Evolutionary conservation across 2,113 vertebrate genomes (phyloP).

Genomic region (Passerina amoena): DNA sequence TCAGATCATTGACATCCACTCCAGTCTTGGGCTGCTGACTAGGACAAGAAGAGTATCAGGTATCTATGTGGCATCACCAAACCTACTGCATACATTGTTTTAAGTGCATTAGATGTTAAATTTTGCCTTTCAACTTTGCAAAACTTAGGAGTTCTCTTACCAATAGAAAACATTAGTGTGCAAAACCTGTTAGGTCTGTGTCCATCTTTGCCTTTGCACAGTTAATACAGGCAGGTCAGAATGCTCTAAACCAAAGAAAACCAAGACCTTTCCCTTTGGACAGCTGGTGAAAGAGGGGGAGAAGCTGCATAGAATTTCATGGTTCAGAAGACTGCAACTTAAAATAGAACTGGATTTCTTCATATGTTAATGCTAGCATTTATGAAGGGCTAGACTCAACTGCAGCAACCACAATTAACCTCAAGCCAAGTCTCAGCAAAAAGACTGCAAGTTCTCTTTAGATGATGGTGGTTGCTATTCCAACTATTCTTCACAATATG

Average conservation of each 20-base stretch:
- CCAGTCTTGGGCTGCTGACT: neutral
- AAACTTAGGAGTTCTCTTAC: neutral
- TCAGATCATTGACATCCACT: neutral
- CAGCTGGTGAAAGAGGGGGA: neutral
- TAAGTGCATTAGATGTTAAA: neutral
- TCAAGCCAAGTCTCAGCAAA: neutral
- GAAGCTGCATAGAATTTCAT: neutral
- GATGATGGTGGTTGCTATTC: neutral
- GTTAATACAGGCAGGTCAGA: neutral
- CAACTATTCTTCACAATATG: neutral
- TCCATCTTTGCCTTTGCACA: neutral
- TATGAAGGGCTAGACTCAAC: neutral
- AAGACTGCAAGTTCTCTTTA: neutral
- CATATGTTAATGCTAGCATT: neutral
- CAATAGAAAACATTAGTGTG: neutral
- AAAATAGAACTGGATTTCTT: neutral
- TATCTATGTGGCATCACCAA: neutral
- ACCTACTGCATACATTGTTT: rapidly evolving
- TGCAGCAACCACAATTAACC: neutral
- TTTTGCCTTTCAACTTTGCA: neutral
- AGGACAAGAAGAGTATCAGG: neutral
- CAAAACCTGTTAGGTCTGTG: neutral
- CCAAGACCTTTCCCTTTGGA: neutral
- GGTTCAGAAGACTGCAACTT: neutral
- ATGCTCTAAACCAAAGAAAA: neutral